Percentiles rank a stretch among this genome's conserved stretches.
Evolutionary conservation across 2,888 invertebrate species (phyloP).

Genomic region (Margaritifera margaritifera): DNA sequence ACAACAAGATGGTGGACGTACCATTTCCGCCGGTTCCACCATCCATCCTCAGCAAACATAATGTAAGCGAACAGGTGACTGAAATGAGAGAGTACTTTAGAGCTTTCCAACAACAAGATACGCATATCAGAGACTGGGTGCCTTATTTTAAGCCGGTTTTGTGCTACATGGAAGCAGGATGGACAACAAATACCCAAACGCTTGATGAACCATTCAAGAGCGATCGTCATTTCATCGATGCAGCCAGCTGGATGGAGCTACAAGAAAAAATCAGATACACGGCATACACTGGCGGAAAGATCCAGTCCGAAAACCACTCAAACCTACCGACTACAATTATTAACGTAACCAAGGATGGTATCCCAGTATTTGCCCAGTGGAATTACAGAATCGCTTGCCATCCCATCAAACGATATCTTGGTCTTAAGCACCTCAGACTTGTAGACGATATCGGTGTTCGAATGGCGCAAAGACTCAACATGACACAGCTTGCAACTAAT

Average conservation of each 20-base stretch:
- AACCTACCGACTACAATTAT: slow-evolving; percentile 58
- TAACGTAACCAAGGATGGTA: slow-evolving; percentile 18
- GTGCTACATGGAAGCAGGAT: slow-evolving; percentile 62
- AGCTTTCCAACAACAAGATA: slow-evolving; percentile 58
- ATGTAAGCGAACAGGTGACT: slow-evolving; percentile 41
- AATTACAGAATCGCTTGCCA: slow-evolving; percentile 56
- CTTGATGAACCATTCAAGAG: slow-evolving; percentile 62
- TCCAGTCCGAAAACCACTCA: slow-evolving; percentile 53
- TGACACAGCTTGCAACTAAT: slow-evolving; percentile 15
- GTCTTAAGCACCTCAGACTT: slow-evolving; percentile 34
- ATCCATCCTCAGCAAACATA: slow-evolving; percentile 43
- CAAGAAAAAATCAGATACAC: slow-evolving; percentile 57
- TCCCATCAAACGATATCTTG: slow-evolving; percentile 37
- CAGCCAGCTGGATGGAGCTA: slow-evolving; percentile 53
- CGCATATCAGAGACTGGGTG: slow-evolving; percentile 45
- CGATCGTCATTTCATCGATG: slow-evolving; percentile 61
- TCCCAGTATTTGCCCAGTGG: slow-evolving; percentile 43
- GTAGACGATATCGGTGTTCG: slow-evolving; percentile 54
- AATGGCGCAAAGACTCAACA: slow-evolving; percentile 22
- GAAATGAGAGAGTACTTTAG: slow-evolving; percentile 65
- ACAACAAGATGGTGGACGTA: slow-evolving; percentile 50
- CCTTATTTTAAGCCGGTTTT: slow-evolving; percentile 62
- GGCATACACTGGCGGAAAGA: slow-evolving; percentile 56
- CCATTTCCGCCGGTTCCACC: slow-evolving; percentile 61
- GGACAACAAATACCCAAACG: slow-evolving; percentile 51